Evolutionary conservation across 2,113 vertebrate genomes (phyloP).

Genomic region (Rhagologus leucostigma): DNA sequence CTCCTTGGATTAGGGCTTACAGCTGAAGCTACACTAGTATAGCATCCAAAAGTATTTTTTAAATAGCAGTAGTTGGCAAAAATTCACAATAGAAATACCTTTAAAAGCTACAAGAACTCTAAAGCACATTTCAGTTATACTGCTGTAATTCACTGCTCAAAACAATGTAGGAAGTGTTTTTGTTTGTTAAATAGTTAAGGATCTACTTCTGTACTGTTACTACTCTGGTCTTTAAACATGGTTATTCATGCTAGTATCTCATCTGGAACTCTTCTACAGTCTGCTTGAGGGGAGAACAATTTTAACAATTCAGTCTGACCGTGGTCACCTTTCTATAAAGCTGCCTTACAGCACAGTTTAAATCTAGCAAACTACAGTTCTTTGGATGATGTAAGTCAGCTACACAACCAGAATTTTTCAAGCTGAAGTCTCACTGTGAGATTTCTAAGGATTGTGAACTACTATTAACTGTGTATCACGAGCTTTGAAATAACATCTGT

Average conservation of each 20-base stretch:
- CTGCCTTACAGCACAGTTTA: not conserved
- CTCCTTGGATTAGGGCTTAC: not conserved
- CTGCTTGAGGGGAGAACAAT: not conserved
- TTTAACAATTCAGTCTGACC: not conserved
- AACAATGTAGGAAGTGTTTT: not conserved
- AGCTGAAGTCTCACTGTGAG: not conserved
- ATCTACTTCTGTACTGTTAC: not conserved
- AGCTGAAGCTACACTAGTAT: not conserved
- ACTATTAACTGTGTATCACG: not conserved
- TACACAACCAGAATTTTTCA: not conserved
- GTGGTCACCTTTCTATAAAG: not conserved
- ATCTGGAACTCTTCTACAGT: not conserved
- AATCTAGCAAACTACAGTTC: not conserved
- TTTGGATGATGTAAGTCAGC: not conserved
- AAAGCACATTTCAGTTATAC: not conserved
- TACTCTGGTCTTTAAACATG: not conserved
- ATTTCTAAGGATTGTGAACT: not conserved
- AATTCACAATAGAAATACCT: not conserved
- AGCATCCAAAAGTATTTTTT: not conserved
- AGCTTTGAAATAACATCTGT: accelerated
- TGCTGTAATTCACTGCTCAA: not conserved
- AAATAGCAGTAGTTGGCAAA: not conserved
- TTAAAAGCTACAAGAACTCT: not conserved
- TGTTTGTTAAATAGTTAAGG: not conserved
- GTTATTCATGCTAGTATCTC: not conserved